A percentile compares a stretch with the other conserved stretches of the same genome.
Conservation (phyloP, 1,140 invertebrate genomes). For the Thaumetopoea pityocampa region DNA sequence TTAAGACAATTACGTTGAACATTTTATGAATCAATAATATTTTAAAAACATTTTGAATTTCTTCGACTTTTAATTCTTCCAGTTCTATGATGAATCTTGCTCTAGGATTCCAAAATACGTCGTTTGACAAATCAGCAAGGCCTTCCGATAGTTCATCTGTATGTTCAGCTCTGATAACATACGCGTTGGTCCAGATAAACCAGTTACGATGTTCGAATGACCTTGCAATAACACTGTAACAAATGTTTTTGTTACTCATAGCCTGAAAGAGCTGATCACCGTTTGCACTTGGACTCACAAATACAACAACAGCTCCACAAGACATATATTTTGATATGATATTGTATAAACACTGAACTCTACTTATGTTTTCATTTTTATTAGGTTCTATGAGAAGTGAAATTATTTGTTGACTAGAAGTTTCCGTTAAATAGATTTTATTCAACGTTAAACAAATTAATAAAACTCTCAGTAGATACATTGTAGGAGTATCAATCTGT, state of each 20-base stretch:
- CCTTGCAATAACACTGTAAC: constrained; percentile 21
- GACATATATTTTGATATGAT: constrained; percentile 12
- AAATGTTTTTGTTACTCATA: constrained; percentile 7
- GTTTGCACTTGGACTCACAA: constrained; percentile 10
- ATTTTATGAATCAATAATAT: constrained; percentile 24
- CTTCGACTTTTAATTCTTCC: neutral
- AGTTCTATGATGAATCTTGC: constrained; percentile 27
- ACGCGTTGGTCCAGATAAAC: constrained; percentile 21
- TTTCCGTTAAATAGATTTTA: neutral
- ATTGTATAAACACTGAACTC: constrained; percentile 8
- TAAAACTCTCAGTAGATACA: no score
- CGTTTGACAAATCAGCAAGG: constrained; percentile 20
- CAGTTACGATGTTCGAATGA: constrained; percentile 17
- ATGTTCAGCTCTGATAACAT: constrained; percentile 25
- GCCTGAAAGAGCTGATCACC: constrained; percentile 10
- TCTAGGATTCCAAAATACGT: constrained; percentile 34
- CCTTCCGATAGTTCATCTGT: constrained; percentile 15
- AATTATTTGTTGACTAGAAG: neutral
- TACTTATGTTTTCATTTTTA: constrained; percentile 1
- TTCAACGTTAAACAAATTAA: no score
- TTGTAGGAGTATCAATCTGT: no score
- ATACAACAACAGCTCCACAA: constrained; percentile 15
- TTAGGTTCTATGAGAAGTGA: neutral
- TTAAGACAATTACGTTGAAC: constrained; percentile 24
- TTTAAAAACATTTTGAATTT: constrained; percentile 21